Percentiles rank a stretch among this genome's conserved stretches.
These are phyloP conservation scores for Sebastes glaucus DNA, from an alignment of 2,797 vertebrate species.

Conservation along the genomic window DNA sequence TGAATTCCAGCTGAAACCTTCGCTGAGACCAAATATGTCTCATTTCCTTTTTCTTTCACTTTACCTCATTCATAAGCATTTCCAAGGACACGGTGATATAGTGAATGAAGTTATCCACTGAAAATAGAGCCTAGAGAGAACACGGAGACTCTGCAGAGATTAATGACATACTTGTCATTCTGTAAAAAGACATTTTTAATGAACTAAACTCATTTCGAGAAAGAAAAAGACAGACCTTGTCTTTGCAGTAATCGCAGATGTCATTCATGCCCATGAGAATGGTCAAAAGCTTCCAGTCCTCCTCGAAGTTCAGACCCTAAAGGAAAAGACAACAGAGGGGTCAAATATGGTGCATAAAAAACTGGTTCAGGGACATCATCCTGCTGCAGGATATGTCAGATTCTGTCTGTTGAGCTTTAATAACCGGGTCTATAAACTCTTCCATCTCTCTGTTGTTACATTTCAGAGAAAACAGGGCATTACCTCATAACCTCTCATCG, in stretches of 20 bases:
- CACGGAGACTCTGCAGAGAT: conserved; percentile 4
- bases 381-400: background rate
- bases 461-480: background rate
- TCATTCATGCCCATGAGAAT: conserved; percentile 88
- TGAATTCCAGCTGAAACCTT: background rate
- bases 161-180: background rate
- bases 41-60: background rate
- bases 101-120: conserved; percentile 84
- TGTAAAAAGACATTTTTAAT: background rate
- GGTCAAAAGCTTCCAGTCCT: conserved; percentile 88
- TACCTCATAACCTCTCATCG: conserved; percentile 80
- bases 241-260: conserved; percentile 86
- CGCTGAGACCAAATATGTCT: background rate
- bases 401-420: background rate
- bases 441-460: background rate
- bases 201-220: background rate
- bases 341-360: background rate
- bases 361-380: background rate
- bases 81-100: conserved; percentile 84
- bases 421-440: background rate
- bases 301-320: conserved; percentile 80
- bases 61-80: conserved; percentile 87
- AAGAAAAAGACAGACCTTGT: conserved; percentile 68
- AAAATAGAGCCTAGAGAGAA: conserved; percentile 78
- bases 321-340: background rate